phyloP scores from a whole-genome alignment of 2,888 invertebrate species.

The Sarcophaga carnaria region DNA sequence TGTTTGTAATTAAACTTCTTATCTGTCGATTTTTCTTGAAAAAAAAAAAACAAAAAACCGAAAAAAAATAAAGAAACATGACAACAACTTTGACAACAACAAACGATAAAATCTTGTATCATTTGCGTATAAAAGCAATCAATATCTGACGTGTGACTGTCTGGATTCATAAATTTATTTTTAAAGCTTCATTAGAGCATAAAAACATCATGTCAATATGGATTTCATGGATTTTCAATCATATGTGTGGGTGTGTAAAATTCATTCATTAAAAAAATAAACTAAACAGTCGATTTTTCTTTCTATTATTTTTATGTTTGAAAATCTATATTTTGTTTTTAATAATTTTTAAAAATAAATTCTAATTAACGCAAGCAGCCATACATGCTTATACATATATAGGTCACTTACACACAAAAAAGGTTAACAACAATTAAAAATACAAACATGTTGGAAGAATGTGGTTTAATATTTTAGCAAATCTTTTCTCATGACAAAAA shows the following conservation, averaged over 20 bases:
- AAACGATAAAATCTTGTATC: neutral
- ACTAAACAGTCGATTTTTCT: slow-evolving; percentile 7
- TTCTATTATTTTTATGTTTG: neutral
- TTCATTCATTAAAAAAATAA: slow-evolving; percentile 3
- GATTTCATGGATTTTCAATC: neutral
- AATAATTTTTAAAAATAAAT: neutral
- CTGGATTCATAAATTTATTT: slow-evolving; percentile 42
- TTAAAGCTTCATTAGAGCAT: slow-evolving; percentile 63
- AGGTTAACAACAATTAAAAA: neutral
- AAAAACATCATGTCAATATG: slow-evolving; percentile 41
- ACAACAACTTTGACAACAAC: slow-evolving; percentile 5
- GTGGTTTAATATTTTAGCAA: slow-evolving; percentile 34
- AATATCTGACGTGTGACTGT: slow-evolving; percentile 60
- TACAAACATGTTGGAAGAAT: slow-evolving; percentile 23
- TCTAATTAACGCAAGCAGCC: neutral
- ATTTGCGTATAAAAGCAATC: slow-evolving; percentile 50
- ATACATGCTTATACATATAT: neutral
- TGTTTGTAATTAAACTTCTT: slow-evolving; percentile 8
- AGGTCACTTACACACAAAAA: neutral
- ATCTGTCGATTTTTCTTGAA: neutral
- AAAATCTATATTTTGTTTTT: neutral
- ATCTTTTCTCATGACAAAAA: no score
- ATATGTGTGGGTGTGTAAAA: slow-evolving; percentile 50
- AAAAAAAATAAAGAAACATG: slow-evolving; percentile 25
- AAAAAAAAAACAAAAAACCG: no score